phyloP scores from a whole-genome alignment of 2,113 vertebrate genomes.

The Lota lota region DNA sequence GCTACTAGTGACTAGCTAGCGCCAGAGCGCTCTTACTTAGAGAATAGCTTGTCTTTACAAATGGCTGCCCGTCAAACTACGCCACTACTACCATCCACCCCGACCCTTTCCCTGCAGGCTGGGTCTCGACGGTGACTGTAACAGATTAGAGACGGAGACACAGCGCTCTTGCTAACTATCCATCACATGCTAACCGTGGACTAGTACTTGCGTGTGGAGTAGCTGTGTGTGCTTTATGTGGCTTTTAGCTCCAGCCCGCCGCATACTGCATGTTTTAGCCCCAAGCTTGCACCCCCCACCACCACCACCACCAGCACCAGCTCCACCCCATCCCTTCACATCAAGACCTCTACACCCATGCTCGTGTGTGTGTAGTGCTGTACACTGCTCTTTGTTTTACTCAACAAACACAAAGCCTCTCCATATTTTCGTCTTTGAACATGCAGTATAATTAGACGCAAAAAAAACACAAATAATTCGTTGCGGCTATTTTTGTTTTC shows the following conservation, averaged over 20 bases:
- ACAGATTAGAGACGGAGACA: constrained; percentile 65
- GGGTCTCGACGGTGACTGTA: constrained; percentile 68
- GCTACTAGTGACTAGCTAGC: too few species aligned
- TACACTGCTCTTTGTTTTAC: constrained; percentile 67
- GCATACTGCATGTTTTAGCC: constrained; percentile 67
- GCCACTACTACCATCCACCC: constrained; percentile 8
- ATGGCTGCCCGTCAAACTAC: constrained; percentile 66
- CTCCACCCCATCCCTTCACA: constrained; percentile 36
- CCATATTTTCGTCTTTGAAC: constrained; percentile 58
- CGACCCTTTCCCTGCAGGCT: too few species aligned
- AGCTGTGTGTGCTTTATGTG: constrained; percentile 59
- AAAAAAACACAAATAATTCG: constrained; percentile 64
- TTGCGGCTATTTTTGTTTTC: constrained; percentile 48
- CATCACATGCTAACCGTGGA: constrained; percentile 69
- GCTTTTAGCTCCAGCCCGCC: constrained; percentile 62
- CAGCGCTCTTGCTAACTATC: constrained; percentile 67
- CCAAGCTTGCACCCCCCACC: constrained; percentile 43
- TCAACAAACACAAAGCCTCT: constrained; percentile 42
- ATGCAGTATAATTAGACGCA: constrained; percentile 63
- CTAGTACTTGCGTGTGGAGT: constrained; percentile 37
- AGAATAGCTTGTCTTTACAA: constrained; percentile 71
- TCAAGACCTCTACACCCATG: constrained; percentile 46
- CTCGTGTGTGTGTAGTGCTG: constrained; percentile 61
- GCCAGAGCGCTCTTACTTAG: constrained; percentile 62
- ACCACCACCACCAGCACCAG: constrained; percentile 61